Percentiles rank a stretch among this genome's conserved stretches.
Evolutionary conservation across 2,113 vertebrate species (phyloP).

Genomic region (Ivindomyrus marchei): DNA sequence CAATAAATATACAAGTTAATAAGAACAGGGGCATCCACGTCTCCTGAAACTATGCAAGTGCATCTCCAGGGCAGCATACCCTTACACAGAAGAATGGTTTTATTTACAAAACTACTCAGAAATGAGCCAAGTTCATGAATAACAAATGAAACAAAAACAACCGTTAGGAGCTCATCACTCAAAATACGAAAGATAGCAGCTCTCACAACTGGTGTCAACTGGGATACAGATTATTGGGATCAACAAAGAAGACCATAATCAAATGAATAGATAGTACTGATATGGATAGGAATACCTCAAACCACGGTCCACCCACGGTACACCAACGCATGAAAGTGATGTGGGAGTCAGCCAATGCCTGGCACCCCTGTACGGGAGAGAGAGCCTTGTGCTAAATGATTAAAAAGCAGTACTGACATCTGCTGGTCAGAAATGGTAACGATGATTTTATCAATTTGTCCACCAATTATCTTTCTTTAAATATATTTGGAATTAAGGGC

Average conservation of each 20-base stretch:
- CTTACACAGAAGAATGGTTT: neutral
- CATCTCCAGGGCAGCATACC: neutral
- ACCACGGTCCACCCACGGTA: neutral
- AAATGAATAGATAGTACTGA: neutral
- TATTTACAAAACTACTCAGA: neutral
- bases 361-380: neutral
- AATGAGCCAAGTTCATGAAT: neutral
- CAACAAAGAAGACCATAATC: neutral
- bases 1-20: neutral
- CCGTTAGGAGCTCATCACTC: neutral
- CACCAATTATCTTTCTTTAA: neutral
- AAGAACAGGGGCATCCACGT: neutral
- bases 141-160: neutral
- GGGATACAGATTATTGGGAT: neutral
- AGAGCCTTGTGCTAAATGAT: neutral
- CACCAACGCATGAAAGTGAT: neutral
- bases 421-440: neutral
- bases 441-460: neutral
- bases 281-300: neutral
- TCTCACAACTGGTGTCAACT: neutral
- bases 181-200: neutral
- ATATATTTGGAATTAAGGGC: neutral
- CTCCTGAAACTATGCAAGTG: neutral
- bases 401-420: constrained; percentile 7
- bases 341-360: neutral